Conservation (phyloP, 2,113 vertebrate genomes). For the Tyto alba region DNA sequence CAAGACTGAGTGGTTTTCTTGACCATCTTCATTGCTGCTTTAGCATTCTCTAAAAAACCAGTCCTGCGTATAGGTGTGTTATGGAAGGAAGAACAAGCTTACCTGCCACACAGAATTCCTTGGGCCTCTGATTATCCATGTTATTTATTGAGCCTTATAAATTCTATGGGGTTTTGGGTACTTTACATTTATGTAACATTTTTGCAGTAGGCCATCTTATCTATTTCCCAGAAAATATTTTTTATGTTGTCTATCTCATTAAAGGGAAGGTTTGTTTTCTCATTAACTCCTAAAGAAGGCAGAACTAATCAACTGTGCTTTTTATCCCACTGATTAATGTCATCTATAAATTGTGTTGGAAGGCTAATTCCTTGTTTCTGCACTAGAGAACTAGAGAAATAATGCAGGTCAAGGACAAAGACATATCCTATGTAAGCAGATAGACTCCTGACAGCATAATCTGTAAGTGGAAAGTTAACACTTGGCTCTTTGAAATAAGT, state of each 20-base stretch:
- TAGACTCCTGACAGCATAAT: constrained; percentile 24
- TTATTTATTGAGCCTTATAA: neutral
- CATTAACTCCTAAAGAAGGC: constrained; percentile 11
- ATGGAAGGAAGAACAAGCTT: neutral
- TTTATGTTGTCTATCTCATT: neutral
- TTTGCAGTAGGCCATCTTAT: neutral
- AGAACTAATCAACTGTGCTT: constrained; percentile 16
- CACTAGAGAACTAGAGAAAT: neutral
- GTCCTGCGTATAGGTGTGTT: neutral
- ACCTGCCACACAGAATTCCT: neutral
- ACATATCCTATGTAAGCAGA: constrained; percentile 22
- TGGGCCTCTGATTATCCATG: neutral
- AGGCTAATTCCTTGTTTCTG: constrained; percentile 21
- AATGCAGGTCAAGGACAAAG: constrained; percentile 33
- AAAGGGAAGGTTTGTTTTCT: neutral
- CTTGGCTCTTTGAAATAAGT: constrained; percentile 43
- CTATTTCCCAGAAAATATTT: neutral
- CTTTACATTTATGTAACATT: neutral
- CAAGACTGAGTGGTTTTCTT: neutral
- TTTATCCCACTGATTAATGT: neutral
- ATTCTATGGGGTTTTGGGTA: neutral
- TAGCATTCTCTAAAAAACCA: neutral
- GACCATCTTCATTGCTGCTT: neutral
- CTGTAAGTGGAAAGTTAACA: constrained; percentile 62
- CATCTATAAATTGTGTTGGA: constrained; percentile 1